These are phyloP conservation scores for Cydia fagiglandana DNA, from an alignment of 1,140 invertebrate species.

Conservation along the genomic window DNA sequence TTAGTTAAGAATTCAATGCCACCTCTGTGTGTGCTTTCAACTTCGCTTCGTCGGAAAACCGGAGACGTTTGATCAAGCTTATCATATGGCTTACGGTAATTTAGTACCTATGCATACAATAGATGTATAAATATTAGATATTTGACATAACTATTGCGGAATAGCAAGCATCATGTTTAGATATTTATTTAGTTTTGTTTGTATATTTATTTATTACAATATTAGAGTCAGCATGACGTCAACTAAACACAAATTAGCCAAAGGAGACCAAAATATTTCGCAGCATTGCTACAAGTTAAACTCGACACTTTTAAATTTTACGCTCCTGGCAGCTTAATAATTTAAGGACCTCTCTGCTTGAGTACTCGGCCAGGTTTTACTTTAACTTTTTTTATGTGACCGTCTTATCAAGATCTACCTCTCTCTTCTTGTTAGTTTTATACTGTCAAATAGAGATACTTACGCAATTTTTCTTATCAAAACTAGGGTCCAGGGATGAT, in stretches of 20 bases:
- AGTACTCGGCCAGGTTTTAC: slow-evolving; percentile 26
- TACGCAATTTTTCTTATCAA: neutral
- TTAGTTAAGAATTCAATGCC: too few relatives aligned
- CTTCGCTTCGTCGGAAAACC: too few relatives aligned
- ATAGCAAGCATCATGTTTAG: too few relatives aligned
- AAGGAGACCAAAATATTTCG: neutral
- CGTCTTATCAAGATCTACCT: slow-evolving; percentile 20
- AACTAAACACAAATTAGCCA: slow-evolving; percentile 3
- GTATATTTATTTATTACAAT: neutral
- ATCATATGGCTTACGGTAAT: too few relatives aligned
- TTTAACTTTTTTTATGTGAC: slow-evolving; percentile 13
- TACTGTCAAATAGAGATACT: neutral
- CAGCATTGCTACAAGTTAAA: slow-evolving; percentile 20
- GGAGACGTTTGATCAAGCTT: too few relatives aligned
- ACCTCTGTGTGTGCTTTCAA: too few relatives aligned
- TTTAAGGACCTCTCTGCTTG: slow-evolving; percentile 29
- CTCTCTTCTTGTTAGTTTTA: slow-evolving; percentile 14
- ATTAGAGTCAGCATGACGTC: neutral
- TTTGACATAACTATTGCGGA: too few relatives aligned
- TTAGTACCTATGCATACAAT: too few relatives aligned
- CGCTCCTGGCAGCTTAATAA: slow-evolving; percentile 14
- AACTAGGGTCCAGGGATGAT: too few relatives aligned
- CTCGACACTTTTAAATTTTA: slow-evolving; percentile 26
- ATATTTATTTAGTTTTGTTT: neutral
- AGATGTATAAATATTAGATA: too few relatives aligned